Percentiles rank a stretch among this genome's conserved stretches.
Evolutionary conservation across 2,888 invertebrate genomes (phyloP).

Genomic region (Elegia similella): DNA sequence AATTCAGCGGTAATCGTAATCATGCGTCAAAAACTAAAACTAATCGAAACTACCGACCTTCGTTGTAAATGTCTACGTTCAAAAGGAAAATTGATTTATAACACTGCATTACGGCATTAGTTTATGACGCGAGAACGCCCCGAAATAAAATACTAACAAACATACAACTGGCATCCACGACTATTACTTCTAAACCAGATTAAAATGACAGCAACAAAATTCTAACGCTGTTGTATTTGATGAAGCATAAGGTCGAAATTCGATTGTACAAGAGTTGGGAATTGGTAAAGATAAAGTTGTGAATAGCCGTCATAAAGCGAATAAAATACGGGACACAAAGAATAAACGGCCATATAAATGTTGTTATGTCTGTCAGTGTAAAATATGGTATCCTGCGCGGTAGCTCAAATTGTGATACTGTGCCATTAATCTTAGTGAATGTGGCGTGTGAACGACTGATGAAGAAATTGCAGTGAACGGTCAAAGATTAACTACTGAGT

Average conservation of each 20-base stretch:
- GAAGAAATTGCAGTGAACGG: slow-evolving; percentile 51
- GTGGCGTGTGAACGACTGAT: slow-evolving; percentile 69
- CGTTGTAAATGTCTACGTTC: slow-evolving; percentile 75
- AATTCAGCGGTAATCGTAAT: slow-evolving; percentile 57
- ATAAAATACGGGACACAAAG: slow-evolving; percentile 81
- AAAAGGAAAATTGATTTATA: slow-evolving; percentile 78
- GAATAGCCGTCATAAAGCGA: slow-evolving; percentile 77
- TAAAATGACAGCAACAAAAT: slow-evolving; percentile 24
- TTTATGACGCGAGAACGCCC: slow-evolving; percentile 79
- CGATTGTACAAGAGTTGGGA: slow-evolving; percentile 21
- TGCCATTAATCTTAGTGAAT: slow-evolving; percentile 72
- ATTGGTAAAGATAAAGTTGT: slow-evolving; percentile 38
- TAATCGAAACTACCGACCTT: slow-evolving; percentile 69
- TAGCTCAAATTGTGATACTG: slow-evolving; percentile 74
- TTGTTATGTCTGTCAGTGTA: slow-evolving; percentile 81
- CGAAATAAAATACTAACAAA: slow-evolving; percentile 81
- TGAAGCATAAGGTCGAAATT: slow-evolving; percentile 40
- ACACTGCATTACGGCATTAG: slow-evolving; percentile 79
- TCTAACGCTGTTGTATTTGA: slow-evolving; percentile 26
- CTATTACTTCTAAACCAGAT: slow-evolving; percentile 63
- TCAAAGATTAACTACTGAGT: not conserved
- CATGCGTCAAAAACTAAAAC: slow-evolving; percentile 54
- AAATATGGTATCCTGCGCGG: slow-evolving; percentile 79
- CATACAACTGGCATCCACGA: slow-evolving; percentile 79
- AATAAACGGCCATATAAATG: slow-evolving; percentile 80